A percentile compares a stretch with the other conserved stretches of the same genome.
These are phyloP conservation scores for Myocastor coypus DNA, from an alignment of 2,113 vertebrate genomes.

Conservation along the genomic window DNA sequence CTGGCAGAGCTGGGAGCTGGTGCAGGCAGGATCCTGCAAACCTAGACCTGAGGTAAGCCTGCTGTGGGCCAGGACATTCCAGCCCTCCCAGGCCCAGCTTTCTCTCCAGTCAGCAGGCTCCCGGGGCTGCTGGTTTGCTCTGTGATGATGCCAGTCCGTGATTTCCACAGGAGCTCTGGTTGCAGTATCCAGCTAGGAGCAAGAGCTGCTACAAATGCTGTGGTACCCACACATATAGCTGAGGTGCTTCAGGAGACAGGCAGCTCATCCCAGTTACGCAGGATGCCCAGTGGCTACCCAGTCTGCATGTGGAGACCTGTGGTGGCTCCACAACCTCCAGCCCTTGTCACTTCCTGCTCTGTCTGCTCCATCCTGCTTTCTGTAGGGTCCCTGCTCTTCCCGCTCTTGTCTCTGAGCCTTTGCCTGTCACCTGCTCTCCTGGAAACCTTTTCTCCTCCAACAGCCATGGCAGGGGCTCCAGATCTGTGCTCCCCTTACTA, in stretches of 20 bases:
- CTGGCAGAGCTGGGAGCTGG: not conserved
- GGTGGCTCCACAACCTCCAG: not conserved
- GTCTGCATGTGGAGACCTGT: not conserved
- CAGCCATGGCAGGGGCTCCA: not conserved
- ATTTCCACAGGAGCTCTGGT: not conserved
- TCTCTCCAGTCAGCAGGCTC: not conserved
- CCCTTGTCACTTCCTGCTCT: not conserved
- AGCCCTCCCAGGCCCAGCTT: not conserved
- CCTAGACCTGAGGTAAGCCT: not conserved
- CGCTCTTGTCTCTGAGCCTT: not conserved
- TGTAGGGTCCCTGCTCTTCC: not conserved
- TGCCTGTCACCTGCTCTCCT: not conserved
- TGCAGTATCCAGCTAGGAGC: not conserved
- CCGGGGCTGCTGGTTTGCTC: not conserved
- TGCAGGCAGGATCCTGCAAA: not conserved
- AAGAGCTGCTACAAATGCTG: too few species aligned
- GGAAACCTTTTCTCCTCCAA: not conserved
- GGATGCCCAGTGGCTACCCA: not conserved
- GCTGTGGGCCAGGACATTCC: accelerated
- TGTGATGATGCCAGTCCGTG: not conserved
- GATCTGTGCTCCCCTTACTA: not conserved
- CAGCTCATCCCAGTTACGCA: not conserved
- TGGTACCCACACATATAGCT: not conserved
- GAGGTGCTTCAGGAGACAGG: not conserved
- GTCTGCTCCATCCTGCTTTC: not conserved